Conservation (phyloP, 2,797 vertebrate species). For the Sebastes vulpes region DNA sequence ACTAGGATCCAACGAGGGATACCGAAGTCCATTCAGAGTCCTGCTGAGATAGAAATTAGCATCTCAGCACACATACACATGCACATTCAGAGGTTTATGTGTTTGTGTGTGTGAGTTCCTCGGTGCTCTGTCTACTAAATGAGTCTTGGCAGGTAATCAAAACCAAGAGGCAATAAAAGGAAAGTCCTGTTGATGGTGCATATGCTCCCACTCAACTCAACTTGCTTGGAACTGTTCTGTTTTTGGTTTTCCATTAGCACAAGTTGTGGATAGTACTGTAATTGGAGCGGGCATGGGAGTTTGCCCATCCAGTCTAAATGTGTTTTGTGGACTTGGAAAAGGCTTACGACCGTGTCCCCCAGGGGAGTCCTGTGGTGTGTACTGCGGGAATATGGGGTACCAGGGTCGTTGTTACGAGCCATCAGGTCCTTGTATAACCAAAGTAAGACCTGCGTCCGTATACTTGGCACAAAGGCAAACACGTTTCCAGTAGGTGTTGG, state of each 20-base stretch:
- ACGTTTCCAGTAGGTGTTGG: too few species aligned
- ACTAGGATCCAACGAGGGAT: background rate
- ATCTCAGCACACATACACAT: background rate
- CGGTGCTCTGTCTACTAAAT: background rate
- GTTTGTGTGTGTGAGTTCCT: background rate
- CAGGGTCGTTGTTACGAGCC: too few species aligned
- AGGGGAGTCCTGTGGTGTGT: too few species aligned
- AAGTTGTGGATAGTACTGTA: background rate
- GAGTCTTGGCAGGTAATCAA: constrained; percentile 29
- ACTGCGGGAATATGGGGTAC: too few species aligned
- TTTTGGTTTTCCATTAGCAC: background rate
- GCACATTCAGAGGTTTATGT: too few species aligned
- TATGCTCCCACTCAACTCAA: background rate
- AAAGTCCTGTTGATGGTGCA: constrained; percentile 13
- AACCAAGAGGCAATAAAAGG: constrained; percentile 13
- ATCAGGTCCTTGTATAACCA: too few species aligned
- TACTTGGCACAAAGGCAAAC: too few species aligned
- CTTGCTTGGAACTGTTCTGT: background rate
- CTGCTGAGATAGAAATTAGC: constrained; percentile 36
- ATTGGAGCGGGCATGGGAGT: too few species aligned
- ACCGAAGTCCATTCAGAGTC: constrained; percentile 24
- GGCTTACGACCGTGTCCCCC: too few species aligned
- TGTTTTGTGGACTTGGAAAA: too few species aligned
- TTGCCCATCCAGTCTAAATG: too few species aligned
- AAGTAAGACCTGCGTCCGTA: too few species aligned